phyloP scores from a whole-genome alignment of 1,140 invertebrate species.

The Orius insidiosus region DNA sequence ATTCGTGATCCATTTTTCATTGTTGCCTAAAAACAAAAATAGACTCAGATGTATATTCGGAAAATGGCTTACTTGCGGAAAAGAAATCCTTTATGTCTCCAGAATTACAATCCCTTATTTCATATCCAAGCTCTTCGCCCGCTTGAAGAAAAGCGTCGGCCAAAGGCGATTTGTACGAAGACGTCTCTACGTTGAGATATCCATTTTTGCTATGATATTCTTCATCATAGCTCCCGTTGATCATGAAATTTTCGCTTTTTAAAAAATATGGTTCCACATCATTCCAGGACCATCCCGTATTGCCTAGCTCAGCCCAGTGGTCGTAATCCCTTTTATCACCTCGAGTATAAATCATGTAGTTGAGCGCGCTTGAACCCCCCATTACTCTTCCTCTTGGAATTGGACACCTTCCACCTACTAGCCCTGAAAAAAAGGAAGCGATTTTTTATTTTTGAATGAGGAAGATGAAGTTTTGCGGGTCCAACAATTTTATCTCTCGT shows the following conservation, averaged over 20 bases:
- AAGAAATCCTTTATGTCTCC: constrained; percentile 29
- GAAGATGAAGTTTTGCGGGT: too few species aligned
- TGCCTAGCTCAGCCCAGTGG: constrained; percentile 74
- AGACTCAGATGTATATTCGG: too few species aligned
- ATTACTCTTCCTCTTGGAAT: constrained; percentile 40
- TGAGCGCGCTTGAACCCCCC: constrained; percentile 70
- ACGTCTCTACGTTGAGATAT: constrained; percentile 44
- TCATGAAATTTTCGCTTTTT: constrained; percentile 58
- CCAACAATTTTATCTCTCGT: too few species aligned
- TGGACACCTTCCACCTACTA: constrained; percentile 31
- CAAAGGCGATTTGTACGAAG: constrained; percentile 39
- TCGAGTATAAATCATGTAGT: constrained; percentile 75
- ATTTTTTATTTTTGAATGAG: too few species aligned
- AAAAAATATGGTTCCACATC: constrained; percentile 71
- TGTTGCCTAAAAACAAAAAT: constrained; percentile 27
- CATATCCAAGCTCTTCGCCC: constrained; percentile 30
- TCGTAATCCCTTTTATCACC: constrained; percentile 75
- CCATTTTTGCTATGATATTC: constrained; percentile 47
- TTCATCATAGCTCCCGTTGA: constrained; percentile 24
- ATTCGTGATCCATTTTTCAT: constrained; percentile 49
- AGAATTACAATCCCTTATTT: constrained; percentile 33
- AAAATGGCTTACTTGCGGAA: constrained; percentile 28
- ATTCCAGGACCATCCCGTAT: constrained; percentile 75
- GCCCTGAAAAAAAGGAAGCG: constrained; percentile 26
- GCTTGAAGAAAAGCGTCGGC: constrained; percentile 31